These are phyloP conservation scores for Galbula dea DNA, from an alignment of 2,113 vertebrate genomes.

Conservation along the genomic window DNA sequence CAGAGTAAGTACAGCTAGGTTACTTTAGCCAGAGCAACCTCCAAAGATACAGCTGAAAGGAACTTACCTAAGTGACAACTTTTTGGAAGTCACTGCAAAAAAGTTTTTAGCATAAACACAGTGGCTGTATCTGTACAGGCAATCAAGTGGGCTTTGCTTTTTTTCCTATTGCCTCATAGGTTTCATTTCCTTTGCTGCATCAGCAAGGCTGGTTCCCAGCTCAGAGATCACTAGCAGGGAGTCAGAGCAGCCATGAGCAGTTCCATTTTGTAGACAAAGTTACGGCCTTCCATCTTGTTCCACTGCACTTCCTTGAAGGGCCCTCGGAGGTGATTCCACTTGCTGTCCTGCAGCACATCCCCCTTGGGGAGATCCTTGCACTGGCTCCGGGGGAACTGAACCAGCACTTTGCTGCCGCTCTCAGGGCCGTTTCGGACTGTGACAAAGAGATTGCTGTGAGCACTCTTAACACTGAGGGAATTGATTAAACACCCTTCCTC, in stretches of 20 bases:
- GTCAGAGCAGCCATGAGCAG: constrained; percentile 95
- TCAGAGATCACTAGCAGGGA: constrained; percentile 72
- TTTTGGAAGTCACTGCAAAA: not conserved
- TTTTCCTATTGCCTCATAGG: not conserved
- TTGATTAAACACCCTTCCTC: not conserved
- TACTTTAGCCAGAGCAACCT: not conserved
- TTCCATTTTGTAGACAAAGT: constrained; percentile 99
- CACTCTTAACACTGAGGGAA: too few relatives aligned
- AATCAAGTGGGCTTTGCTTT: not conserved
- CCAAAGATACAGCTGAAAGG: not conserved
- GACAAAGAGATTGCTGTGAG: not conserved
- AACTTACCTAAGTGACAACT: too few relatives aligned
- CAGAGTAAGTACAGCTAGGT: not conserved
- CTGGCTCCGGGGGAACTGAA: constrained; percentile 91
- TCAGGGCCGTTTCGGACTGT: constrained; percentile 94
- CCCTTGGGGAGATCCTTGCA: constrained; percentile 91
- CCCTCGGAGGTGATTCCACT: constrained; percentile 92
- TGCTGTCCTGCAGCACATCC: constrained; percentile 89
- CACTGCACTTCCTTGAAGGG: constrained; percentile 92
- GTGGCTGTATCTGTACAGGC: not conserved
- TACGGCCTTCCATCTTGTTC: constrained; percentile 96
- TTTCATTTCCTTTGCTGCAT: not conserved
- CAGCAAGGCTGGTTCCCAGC: not conserved
- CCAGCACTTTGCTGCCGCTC: constrained; percentile 92
- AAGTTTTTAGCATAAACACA: not conserved